A percentile compares a stretch with the other conserved stretches of the same genome.
Evolutionary conservation across 2,797 vertebrate species (phyloP).

Genomic region (Numenius phaeopus): DNA sequence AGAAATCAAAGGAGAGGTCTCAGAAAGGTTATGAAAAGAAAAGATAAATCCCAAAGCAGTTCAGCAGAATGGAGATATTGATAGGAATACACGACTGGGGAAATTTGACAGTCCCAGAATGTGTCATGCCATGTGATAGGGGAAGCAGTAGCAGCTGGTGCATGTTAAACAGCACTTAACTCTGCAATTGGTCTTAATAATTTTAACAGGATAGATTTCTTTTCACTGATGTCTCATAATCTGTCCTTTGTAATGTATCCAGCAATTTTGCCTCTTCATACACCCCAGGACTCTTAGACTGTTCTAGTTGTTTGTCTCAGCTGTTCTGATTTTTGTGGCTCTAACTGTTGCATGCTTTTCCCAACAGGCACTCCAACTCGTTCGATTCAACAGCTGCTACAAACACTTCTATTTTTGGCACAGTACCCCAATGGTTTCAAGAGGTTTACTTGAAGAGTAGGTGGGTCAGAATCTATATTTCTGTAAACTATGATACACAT

Average conservation of each 20-base stretch:
- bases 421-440: background rate
- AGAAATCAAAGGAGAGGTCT: background rate
- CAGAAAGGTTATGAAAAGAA: background rate
- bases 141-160: conserved; percentile 4
- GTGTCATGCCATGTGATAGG: background rate
- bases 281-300: background rate
- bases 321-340: conserved; percentile 12
- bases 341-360: background rate
- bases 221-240: background rate
- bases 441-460: background rate
- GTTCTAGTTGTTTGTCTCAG: background rate
- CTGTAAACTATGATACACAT: background rate
- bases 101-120: background rate
- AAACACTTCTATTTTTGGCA: conserved; percentile 28
- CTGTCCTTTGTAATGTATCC: conserved; percentile 5
- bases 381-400: conserved; percentile 40
- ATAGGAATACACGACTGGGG: background rate
- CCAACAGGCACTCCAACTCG: background rate
- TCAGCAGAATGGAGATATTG: background rate
- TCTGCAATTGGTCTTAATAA: background rate
- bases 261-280: conserved; percentile 26
- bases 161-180: conserved; percentile 2
- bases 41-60: conserved; percentile 9
- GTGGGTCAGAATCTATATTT: background rate
- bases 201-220: background rate